phyloP scores from a whole-genome alignment of 2,888 invertebrate genomes.

The Pomacea canaliculata region DNA sequence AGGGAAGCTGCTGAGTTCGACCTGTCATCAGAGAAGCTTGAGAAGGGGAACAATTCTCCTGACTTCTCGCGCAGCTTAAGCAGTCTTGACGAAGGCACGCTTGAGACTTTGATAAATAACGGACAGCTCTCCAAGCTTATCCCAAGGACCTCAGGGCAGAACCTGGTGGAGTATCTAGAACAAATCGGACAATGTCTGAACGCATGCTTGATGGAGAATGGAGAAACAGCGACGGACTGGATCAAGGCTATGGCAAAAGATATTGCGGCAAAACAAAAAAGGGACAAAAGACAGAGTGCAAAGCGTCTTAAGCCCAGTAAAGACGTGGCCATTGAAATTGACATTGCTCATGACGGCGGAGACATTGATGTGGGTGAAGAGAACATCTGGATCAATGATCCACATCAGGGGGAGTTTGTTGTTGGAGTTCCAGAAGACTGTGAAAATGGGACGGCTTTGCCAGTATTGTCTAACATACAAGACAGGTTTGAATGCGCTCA shows the following conservation, averaged over 20 bases:
- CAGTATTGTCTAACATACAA: not conserved
- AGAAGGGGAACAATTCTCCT: not conserved
- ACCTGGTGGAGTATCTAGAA: constrained; percentile 5
- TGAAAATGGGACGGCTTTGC: too few species aligned
- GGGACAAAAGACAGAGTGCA: not conserved
- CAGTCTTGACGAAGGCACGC: not conserved
- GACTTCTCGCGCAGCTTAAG: not conserved
- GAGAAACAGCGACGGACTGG: constrained; percentile 9
- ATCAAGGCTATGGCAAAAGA: constrained; percentile 17
- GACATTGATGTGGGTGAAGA: constrained; percentile 12
- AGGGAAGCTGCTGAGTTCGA: not conserved
- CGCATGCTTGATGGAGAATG: constrained; percentile 7
- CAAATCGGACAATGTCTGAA: constrained; percentile 15
- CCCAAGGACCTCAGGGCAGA: constrained; percentile 4
- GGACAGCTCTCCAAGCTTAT: constrained; percentile 1
- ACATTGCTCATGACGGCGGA: constrained; percentile 19
- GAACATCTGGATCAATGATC: not conserved
- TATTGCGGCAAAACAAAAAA: constrained; percentile 10
- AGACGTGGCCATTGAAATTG: constrained; percentile 18
- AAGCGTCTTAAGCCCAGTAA: constrained; percentile 19
- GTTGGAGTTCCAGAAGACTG: not conserved
- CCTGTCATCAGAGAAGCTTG: not conserved
- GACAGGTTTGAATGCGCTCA: not conserved
- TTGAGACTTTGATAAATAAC: constrained; percentile 7
- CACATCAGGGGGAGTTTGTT: not conserved